phyloP scores from a whole-genome alignment of 2,888 invertebrate species.

The Lasioglossum calceatum region DNA sequence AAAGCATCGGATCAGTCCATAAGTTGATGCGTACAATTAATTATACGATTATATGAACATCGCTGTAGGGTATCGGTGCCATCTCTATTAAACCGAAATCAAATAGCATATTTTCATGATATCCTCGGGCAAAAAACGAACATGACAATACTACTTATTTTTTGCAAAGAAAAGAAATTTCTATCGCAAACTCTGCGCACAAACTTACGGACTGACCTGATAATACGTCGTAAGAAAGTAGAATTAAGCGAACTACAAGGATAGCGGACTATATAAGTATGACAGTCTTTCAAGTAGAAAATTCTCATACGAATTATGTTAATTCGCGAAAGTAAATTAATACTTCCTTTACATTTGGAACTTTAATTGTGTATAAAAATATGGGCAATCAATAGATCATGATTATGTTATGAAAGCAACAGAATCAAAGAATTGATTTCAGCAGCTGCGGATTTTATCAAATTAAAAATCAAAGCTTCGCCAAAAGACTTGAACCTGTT shows the following conservation, averaged over 20 bases:
- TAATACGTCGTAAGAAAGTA: not conserved
- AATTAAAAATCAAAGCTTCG: not conserved
- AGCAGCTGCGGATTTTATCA: not conserved
- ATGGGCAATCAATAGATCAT: not conserved
- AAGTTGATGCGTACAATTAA: constrained; percentile 3
- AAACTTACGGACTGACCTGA: constrained; percentile 8
- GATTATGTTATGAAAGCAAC: not conserved
- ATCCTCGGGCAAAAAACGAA: not conserved
- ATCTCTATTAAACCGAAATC: not conserved
- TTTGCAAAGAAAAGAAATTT: not conserved
- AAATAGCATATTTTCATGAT: not conserved
- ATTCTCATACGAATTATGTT: not conserved
- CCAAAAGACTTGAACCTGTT: not conserved
- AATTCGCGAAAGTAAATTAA: not conserved
- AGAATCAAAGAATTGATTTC: constrained; percentile 10
- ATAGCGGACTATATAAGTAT: not conserved
- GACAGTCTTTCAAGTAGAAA: not conserved
- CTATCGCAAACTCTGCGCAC: not conserved
- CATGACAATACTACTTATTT: not conserved
- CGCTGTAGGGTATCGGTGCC: not conserved
- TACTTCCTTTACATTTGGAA: not conserved
- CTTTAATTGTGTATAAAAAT: not conserved
- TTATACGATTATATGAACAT: not conserved
- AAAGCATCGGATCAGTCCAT: not conserved
- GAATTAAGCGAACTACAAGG: not conserved